These are phyloP conservation scores for Wiebesia pumilae DNA, from an alignment of 1,140 invertebrate genomes.

Conservation along the genomic window DNA sequence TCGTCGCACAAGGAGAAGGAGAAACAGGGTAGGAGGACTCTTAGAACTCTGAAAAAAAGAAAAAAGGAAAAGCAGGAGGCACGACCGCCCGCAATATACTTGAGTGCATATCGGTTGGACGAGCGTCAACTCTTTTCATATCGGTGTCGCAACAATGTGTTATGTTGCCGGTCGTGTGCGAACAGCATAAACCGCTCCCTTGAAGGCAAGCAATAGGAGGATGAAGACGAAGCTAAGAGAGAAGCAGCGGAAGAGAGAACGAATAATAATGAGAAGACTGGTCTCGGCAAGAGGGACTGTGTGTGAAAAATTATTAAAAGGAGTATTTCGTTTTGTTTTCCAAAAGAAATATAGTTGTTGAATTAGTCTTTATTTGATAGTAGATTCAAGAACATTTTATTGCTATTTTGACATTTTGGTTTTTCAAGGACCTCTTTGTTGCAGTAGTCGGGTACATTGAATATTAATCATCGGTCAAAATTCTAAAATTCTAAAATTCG, in stretches of 20 bases:
- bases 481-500: too few species aligned
- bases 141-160: conserved; percentile 39
- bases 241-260: not conserved
- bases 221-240: not conserved
- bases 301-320: not conserved
- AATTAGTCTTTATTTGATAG: too few species aligned
- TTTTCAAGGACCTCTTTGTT: too few species aligned
- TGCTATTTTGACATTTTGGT: too few species aligned
- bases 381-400: too few species aligned
- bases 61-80: not conserved
- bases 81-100: conserved; percentile 21
- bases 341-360: not conserved
- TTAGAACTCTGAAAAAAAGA: not conserved
- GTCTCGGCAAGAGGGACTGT: not conserved
- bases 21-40: too few species aligned
- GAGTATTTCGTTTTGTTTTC: not conserved
- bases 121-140: not conserved
- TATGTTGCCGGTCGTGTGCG: not conserved
- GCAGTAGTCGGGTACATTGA: too few species aligned
- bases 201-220: not conserved
- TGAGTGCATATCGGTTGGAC: not conserved
- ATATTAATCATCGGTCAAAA: too few species aligned
- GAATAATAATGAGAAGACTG: conserved; percentile 19
- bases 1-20: not conserved
- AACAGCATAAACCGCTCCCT: not conserved